Evolutionary conservation across 2,113 vertebrate genomes (phyloP), one percentile per base, ranked within the genome.

Genomic region (Empidonax alnorum): DNA sequence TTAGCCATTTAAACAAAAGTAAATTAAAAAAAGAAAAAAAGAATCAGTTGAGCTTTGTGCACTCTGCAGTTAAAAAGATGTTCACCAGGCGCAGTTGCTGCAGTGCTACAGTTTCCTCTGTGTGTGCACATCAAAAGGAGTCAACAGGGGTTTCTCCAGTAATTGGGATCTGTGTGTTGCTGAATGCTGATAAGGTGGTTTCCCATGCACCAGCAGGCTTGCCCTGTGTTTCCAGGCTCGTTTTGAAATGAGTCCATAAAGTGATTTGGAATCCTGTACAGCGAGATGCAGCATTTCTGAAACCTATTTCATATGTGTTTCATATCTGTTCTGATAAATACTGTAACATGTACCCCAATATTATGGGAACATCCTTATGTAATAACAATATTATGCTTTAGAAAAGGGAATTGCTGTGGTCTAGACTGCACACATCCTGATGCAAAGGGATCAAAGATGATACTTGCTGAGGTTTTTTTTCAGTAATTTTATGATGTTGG

Each of bases 31-130:
- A 10, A 21, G 10, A 21, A 67, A 14, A 14, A 10, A 21, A 41
- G 33, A 41, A 11, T 1, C 7, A 16, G 16, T 22, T 1, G 3
- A 88, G 23, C 33, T 69, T 86, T 44, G 49, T 27, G n/a, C 55
- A 8, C 80, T 56, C 49, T 65, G 37, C 3, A 1, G 9, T 47
- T 53, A 75, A 5, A 62, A 75, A 55, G 53, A 50, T 37, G 63
- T n/a, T 67, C 23, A 20, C 9, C 22, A 58, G 35, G 10, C 33
- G n/a, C 41, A 33, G 14, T 47, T 89, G 25, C 53, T 72, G 62
- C 25, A 28, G 37, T 21, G 22, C 28, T 56, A 7, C 3, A 3
- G 14, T 44, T 66, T 47, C 41, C 41, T 65, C 72, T 0, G 0
- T 6, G 7, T 41, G 11, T 28, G 22, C 10, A 33, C 65, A 49